Base-by-base conservation (phyloP, 2,888 invertebrate species). In the Spodoptera littoralis region DNA sequence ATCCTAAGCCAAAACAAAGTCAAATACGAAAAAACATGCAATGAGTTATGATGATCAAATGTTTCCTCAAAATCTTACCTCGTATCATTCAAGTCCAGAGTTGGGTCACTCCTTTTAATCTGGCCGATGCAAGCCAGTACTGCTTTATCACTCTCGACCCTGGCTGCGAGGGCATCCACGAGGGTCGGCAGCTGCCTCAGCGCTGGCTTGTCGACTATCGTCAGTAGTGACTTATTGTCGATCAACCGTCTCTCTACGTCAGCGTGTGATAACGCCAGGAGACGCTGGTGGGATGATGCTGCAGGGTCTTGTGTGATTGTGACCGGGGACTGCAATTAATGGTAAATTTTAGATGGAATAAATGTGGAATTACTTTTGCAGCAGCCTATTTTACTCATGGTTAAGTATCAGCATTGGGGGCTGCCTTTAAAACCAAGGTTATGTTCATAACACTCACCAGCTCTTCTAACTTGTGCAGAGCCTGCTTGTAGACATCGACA, bases 71-170 rank as follows among this genome's bases (percentile, higher is more conserved):
- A 42, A 36, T 65, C 88, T 82, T 56, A 96, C 96, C 95, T 95
- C 8, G 92, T 92, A 76, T 96, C 97, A 56, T 96, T 95, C 60
- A 96, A 93, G 4, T 96, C 95, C 81, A 96, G 90, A 0, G 92
- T 87, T 0, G 96, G 95, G 61, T 96, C 96, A 55, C 96, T 95
- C 66, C 95, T 93, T 84, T 96, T 96, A 55, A 97, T 95, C 84
- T 96, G 96, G 0, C 96, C 96, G 45, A 96, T 95, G 76, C 96
- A 96, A 44, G 96, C 96, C 67, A 99, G 92, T 57, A 98, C 98
- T 62, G 98, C 98, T 90, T 99, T 98, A 93, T 98, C 98, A 85
- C 97, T 97, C 88, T 98, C 98, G 50, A 98, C 98, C 70, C 98
- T 95, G 27, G 97, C 96, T 51, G 97, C 96, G 46, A 98, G 94